Evolutionary conservation across 2,113 vertebrate genomes (phyloP), one percentile per base, ranked within the genome.

Genomic region (Rhipidura dahli): DNA sequence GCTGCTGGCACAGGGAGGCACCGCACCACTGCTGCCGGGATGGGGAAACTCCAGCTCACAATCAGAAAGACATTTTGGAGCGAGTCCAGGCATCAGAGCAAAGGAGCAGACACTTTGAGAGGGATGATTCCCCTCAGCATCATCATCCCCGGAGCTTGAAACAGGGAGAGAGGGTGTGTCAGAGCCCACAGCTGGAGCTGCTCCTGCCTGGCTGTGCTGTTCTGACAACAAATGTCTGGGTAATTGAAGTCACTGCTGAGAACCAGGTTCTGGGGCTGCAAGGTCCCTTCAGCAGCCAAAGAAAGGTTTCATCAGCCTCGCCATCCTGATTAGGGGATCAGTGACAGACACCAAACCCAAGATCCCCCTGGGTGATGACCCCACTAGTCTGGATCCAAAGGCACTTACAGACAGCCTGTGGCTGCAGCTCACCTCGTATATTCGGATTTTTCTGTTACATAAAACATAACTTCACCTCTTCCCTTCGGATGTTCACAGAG

Each of bases 91-190:
- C 50, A 27, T 7, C 49, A 27, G 68, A 13, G 10, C n/a, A n/a
- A 16, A 70, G 56, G 10, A 75, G 70, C 16, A 59, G 35, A 18
- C 21, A 2, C 51, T 49, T 22, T 12, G 51, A 69, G 59, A 30
- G 40, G 10, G 40, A 1, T 4, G 15, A 35, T 39, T 23, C 9
- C 24, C 3, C 26, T 50, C 37, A n/a, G n/a, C n/a, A 28, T 9
- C 49, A 15, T 4, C 2, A 0, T 10, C 3, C 16, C 57, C 4
- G 1, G 10, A 51, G 33, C 44, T 27, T 10, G 8, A 37, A 37
- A 16, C 13, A 27, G 17, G 22, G 22, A 26, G 24, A 56, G n/a
- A n/a, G 16, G 8, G 2, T 30, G n/a, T 72, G 37, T 7, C 35
- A 64, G n/a, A 80, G 11, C 44, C 39, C 35, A 11, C 17, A 31